Base-by-base conservation (phyloP, 2,888 invertebrate genomes). In the Drosophila paranaensis region DNA sequence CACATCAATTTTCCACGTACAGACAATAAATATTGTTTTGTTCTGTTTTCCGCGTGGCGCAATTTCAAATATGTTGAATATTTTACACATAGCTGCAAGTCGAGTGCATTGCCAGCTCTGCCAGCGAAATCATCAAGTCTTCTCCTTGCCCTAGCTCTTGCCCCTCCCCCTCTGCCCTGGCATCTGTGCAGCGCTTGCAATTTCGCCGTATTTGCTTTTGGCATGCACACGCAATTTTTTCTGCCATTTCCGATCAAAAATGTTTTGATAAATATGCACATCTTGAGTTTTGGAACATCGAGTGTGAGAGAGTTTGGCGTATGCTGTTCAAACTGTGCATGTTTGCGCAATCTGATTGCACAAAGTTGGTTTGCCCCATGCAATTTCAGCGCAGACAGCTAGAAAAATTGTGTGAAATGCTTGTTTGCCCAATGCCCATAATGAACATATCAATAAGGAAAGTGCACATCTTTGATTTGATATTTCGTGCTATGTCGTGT, bases 221-320 rank as follows among this genome's bases (percentile, higher is more conserved):
- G 72, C 87, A 71, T 79, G 69, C 67, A 73, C 81, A 71, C 89
- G 79, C 74, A 79, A 67, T 78, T 86, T 88, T 79, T 86, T 62
- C 54, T 40, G 33, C 56, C 39, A 72, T 78, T 72, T 76, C 69
- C 69, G 43, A 71, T 81, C 55, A 74, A 79, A 84, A 84, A 87
- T 87, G 81, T 87, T 89, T 87, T 85, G 88, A 89, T 89, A 85
- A 85, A 85, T 87, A 89, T 89, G 81, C 79, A 77, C 83, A 74
- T 68, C 77, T 84, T 74, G 81, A 86, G 73, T 77, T 80, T 74
- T 86, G 67, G 82, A 70, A 71, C 60, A 66, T 37, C n/a, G 60
- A 57, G 60, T 61, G 42, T 35, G 37, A 66, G n/a, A 33, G 25
- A 16, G 37, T 27, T 45, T 37, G 43, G 37, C 42, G 45, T 37